These are phyloP conservation scores for Scolanthus callimorphus DNA, from an alignment of 92 coral and sea anemone species.

Conservation along the genomic window DNA sequence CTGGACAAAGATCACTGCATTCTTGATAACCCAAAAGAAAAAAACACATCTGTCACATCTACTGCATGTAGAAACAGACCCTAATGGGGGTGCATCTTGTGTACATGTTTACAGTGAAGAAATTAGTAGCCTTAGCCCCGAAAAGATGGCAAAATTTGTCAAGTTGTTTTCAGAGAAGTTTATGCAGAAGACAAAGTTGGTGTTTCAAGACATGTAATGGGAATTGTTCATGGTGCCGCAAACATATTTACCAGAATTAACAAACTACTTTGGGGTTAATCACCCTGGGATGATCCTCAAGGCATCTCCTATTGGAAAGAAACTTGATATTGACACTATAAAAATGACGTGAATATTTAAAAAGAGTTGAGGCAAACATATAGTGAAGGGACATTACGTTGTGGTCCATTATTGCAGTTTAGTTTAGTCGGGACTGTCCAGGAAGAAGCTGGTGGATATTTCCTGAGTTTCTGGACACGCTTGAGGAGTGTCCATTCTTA, in stretches of 20 bases:
- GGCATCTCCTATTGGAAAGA: conserved; percentile 80
- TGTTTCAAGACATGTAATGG: conserved; percentile 82
- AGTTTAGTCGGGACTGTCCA: conserved; percentile 97
- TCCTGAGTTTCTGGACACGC: conserved; percentile 82
- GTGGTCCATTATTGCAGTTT: conserved; percentile 92
- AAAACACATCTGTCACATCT: conserved; percentile 80
- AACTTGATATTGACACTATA: conserved; percentile 86
- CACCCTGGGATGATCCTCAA: conserved; percentile 79
- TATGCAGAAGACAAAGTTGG: conserved; percentile 81
- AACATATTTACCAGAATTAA: conserved; percentile 85
- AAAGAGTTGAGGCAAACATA: conserved; percentile 75
- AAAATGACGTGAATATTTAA: conserved; percentile 76
- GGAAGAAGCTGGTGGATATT: conserved; percentile 95
- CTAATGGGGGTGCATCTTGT: conserved; percentile 89
- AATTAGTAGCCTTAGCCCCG: conserved; percentile 71
- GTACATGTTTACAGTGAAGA: conserved; percentile 87
- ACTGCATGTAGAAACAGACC: conserved; percentile 76
- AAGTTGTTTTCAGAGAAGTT: conserved; percentile 86
- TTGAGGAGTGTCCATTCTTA: conserved; percentile 88
- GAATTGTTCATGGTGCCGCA: conserved; percentile 90
- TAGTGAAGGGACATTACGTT: conserved; percentile 79
- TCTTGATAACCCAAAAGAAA: conserved; percentile 74
- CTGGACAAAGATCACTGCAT: conserved; percentile 60
- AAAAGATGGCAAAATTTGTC: conserved; percentile 86
- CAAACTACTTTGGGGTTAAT: conserved; percentile 71